Evolutionary conservation across 1,140 invertebrate genomes (phyloP), one percentile per base, ranked within the genome.

Genomic region (Diploscapter pachys): DNA sequence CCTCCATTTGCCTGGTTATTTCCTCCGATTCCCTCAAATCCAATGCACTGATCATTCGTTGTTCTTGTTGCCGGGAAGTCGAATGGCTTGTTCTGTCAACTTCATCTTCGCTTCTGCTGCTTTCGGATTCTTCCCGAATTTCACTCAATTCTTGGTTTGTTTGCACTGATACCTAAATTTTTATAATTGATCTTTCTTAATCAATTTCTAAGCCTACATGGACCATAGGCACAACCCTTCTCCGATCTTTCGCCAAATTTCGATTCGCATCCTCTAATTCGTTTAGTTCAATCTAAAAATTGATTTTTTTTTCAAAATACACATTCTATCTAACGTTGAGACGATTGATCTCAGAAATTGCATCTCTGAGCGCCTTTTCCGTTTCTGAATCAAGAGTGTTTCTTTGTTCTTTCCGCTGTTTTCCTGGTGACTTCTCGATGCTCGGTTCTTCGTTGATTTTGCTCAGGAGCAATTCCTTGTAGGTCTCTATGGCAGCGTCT

Each of bases 401-500:
- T 5, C 55, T 50, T 65, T 74, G 65, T 53, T 74, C n/a, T 9
- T 57, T 65, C 2, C 68, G 57, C 3, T 63, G 57, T 11, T 68
- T 57, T 6, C 62, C 64, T 55, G 52, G 62, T 57, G 68, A 57
- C 4, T 6, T 61, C 9, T 66, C 55, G 2, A 13, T 4, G 63
- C 65, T 64, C 55, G 64, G 55, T 53, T 52, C 63, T 50, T 74
- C 55, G 9, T 74, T 62, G 56, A 74, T 74, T 53, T 74, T 74
- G 53, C 63, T 61, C 48, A 65, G 55, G 2, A 78, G 52, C 8
- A 78, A 57, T 53, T 75, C 13, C 56, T 68, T 68, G 61, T 78
- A 78, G 52, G 62, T 76, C 51, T 76, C 76, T 9, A 78, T 75
- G 9, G 72, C 71, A 4, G 59, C 59, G 5, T 78, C 76, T 57